Base-by-base conservation (phyloP, 2,113 vertebrate genomes). In the Chaetodon trifascialis region DNA sequence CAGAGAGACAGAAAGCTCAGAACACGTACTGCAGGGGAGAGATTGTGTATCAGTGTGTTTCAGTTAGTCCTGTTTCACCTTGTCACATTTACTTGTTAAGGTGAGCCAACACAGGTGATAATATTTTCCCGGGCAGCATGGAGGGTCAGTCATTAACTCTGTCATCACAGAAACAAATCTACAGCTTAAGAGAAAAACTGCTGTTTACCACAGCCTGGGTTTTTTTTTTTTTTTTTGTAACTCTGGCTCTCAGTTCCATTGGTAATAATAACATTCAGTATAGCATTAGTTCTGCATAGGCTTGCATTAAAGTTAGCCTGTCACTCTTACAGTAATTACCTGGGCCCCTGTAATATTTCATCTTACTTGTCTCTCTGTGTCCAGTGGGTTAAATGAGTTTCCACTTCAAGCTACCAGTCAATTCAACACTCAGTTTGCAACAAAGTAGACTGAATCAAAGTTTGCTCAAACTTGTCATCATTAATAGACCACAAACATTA, bases 21-120 rank as follows among this genome's bases (percentile, higher is more conserved):
- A 84, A 30, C 11, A 52, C 23, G 44, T 44, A 14, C 34, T 38
- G 54, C 62, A 52, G 36, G 7, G 0, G 2, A 34, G 54, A 36
- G 34, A 23, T 7, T 34, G 60, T 59, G 49, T 40, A 38, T 74
- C 44, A 52, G 42, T 84, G 58, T 71, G 58, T 71, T 52, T 67
- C 55, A 21, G 47, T 78, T 79, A 63, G 54, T 77, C 55, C 44
- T 36, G 67, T 86, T 68, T 70, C 77, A 84, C 81, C 68, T 69
- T 86, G 75, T 75, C 71, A 79, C 75, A 75, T 77, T 54, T 30
- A n/a, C n/a, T 65, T 70, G 63, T 42, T 59, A 52, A 51, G 25
- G 42, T 64, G 64, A 75, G 58, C 12, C 23, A 74, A 30, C n/a
- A 4, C 25, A 49, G 79, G 70, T 83, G 65, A 55, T 51, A 44